These are phyloP conservation scores for Bagarius yarrelli DNA, from an alignment of 2,113 vertebrate genomes.

Conservation along the genomic window DNA sequence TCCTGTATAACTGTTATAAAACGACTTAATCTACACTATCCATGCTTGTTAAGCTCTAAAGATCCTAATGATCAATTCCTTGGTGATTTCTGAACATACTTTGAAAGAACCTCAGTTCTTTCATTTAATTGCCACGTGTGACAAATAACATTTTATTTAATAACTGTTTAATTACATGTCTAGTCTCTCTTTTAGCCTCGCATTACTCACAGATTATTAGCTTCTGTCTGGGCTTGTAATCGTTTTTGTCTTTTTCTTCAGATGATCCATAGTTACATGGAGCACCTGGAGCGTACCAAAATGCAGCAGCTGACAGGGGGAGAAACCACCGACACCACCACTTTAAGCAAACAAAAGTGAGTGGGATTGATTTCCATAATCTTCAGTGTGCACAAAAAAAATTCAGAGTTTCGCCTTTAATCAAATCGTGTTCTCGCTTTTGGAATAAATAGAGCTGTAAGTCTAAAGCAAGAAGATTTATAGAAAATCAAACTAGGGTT, in stretches of 20 bases:
- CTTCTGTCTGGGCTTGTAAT: neutral
- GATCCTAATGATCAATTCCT: neutral
- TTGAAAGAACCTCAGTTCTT: too few relatives aligned
- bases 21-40: neutral
- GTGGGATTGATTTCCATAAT: constrained; percentile 42
- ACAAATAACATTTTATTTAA: too few relatives aligned
- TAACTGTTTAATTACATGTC: neutral
- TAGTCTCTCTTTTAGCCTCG: neutral
- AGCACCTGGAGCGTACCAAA: constrained; percentile 95
- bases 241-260: constrained; percentile 56
- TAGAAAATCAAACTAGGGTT: too few relatives aligned
- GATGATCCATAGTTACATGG: constrained; percentile 99
- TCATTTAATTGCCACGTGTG: too few relatives aligned
- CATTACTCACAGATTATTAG: neutral
- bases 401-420: too few relatives aligned
- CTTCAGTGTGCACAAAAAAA: too few relatives aligned
- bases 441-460: too few relatives aligned
- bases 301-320: constrained; percentile 80
- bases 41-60: neutral
- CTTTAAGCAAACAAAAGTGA: constrained; percentile 83
- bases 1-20: too few relatives aligned
- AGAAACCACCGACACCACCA: constrained; percentile 78
- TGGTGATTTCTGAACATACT: neutral
- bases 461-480: too few relatives aligned
- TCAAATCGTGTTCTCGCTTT: too few relatives aligned